Evolutionary conservation across 1,140 invertebrate genomes (phyloP), one percentile per base, ranked within the genome.

Genomic region (Drepana arcuata): DNA sequence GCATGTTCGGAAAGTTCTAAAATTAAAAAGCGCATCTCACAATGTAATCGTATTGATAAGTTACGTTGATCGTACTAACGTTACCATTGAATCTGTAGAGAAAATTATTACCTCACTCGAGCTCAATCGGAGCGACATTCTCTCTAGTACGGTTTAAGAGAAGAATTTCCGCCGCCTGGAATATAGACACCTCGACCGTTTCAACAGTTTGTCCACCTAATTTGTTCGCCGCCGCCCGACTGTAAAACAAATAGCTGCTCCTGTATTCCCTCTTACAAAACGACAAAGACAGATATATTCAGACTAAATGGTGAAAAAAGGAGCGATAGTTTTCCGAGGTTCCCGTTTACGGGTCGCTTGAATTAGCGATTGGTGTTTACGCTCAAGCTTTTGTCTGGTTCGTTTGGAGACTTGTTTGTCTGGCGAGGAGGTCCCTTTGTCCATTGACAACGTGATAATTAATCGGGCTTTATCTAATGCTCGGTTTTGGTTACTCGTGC

Each of bases 151-250:
- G 61, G 58, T 74, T 77, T 66, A 66, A 68, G 62, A 65, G 69
- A 74, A 67, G 64, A 73, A 77, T 78, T 78, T 63, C 39, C 65
- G 42, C 55, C 51, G 60, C 67, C 49, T 58, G 64, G 59, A 74
- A 81, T 71, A 81, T 68, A 77, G 73, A 78, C 77, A 78, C 70
- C 71, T 78, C 68, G 67, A 47, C 59, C 64, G 68, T 60, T 77
- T 72, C 68, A 70, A 78, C 73, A 78, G 77, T 81, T 77, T 78
- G 77, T 78, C 77, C 71, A 72, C 70, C 77, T 81, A 81, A 78
- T 81, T 81, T 81, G 73, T 78, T 78, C 77, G 61, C 48, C 64
- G 70, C 47, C 70, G 70, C 63, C 67, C 72, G 56, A 69, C 77
- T 77, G 73, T 69, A 77, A 77, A 81, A 81, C 73, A 81, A 81